Evolutionary conservation across 2,113 vertebrate genomes (phyloP).

Genomic region (Sander lucioperca): DNA sequence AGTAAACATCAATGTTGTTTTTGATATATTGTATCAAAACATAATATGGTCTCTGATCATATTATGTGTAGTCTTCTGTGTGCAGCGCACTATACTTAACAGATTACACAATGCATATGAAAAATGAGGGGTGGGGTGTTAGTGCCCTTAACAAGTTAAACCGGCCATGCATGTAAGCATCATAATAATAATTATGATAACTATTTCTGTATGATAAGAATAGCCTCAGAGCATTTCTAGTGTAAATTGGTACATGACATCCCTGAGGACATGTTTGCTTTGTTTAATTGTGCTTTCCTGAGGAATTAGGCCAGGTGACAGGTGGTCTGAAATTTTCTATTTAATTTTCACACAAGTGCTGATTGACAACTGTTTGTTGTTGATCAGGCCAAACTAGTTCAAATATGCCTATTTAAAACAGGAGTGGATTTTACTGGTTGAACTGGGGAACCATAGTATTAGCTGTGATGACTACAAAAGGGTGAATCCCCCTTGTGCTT

Average conservation of each 20-base stretch:
- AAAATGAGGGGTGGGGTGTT: not conserved
- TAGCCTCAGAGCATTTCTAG: too few species aligned
- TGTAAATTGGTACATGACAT: not conserved
- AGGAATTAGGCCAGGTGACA: not conserved
- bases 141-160: not conserved
- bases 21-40: not conserved
- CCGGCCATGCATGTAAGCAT: not conserved
- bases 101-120: not conserved
- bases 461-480: not conserved
- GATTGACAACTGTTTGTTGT: too few species aligned
- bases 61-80: not conserved
- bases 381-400: not conserved
- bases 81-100: not conserved
- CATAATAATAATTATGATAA: not conserved
- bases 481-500: not conserved
- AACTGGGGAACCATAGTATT: too few species aligned
- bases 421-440: not conserved
- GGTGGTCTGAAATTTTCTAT: not conserved
- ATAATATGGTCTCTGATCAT: not conserved
- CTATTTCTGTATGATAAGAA: not conserved
- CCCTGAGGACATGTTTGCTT: not conserved
- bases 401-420: not conserved
- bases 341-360: not conserved
- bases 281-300: not conserved
- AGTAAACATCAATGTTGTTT: not conserved